Evolutionary conservation across 2,797 vertebrate species (phyloP), one percentile per base, ranked within the genome.

Genomic region (Mionectes olivaceus): DNA sequence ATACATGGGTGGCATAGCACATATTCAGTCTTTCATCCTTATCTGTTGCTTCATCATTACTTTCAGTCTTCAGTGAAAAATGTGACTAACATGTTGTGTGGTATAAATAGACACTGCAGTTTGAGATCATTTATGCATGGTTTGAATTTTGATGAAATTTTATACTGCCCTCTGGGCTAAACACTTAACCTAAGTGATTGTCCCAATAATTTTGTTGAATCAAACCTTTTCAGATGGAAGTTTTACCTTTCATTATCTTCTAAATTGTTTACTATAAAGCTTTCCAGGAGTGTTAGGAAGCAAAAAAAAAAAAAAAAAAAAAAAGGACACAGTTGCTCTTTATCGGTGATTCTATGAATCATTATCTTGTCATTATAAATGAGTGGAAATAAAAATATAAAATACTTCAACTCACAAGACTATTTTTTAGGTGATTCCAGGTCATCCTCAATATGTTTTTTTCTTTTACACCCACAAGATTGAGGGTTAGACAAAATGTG

Each of bases 71-170:
- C 83, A 93, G 94, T 87, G 89, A 90, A 94, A 96, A 96, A 97
- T 94, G 92, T 95, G 94, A 94, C 91, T 96, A 93, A 92, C 92
- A 95, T 95, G 89, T 97, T 95, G 94, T 94, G 89, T 96, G 94
- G 95, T 95, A 97, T 96, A 97, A 97, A 97, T 91, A 97, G 95
- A 94, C 91, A 89, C 94, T 96, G 89, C 92, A 96, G 91, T 95
- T 95, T 96, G 93, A 95, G 95, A 96, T 96, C 93, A 90, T 96
- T 97, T 95, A 90, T 97, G 96, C 97, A 93, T 97, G 96, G 92
- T 90, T 96, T 96, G 96, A 97, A 96, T 97, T 96, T 97, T 96
- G 96, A 97, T 97, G 96, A 96, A 95, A 96, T 96, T 96, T 97
- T 97, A 97, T 96, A 90, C 89, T 96, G 90, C 96, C 96, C 95